Conservation (phyloP, 2,888 invertebrate genomes). For the Drosophila paramelanica region DNA sequence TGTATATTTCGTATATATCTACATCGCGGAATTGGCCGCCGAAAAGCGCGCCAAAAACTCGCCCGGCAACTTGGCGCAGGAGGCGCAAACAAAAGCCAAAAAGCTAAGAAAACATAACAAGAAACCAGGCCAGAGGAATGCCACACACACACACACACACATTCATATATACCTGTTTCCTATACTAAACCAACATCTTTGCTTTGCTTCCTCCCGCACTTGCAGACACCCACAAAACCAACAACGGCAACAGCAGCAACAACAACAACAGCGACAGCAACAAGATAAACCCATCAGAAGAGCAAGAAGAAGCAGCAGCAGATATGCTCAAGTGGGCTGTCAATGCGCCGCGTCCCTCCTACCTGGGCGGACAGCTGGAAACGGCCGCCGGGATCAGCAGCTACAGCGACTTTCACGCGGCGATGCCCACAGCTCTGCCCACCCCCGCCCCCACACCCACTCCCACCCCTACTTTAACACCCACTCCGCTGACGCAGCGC, state of each 20-base stretch:
- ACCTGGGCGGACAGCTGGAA: constrained; percentile 54
- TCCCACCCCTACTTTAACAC: constrained; percentile 12
- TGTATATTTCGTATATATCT: neutral
- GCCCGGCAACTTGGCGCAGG: constrained; percentile 53
- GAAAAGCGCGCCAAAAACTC: constrained; percentile 75
- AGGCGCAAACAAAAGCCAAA: constrained; percentile 48
- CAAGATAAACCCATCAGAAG: too few relatives aligned
- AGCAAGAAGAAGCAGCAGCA: neutral
- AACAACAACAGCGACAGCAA: neutral
- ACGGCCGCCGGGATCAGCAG: constrained; percentile 7
- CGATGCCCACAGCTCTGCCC: neutral
- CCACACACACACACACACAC: constrained; percentile 15
- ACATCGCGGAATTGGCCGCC: constrained; percentile 29
- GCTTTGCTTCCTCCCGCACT: constrained; percentile 32
- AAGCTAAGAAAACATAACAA: constrained; percentile 32
- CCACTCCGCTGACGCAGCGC: constrained; percentile 3
- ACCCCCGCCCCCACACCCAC: neutral
- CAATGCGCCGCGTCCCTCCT: constrained; percentile 81
- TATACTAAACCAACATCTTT: constrained; percentile 40
- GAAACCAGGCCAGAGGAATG: constrained; percentile 26
- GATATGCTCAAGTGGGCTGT: constrained; percentile 84
- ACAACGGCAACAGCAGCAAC: constrained; percentile 7
- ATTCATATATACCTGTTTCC: neutral
- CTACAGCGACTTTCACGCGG: constrained; percentile 30
- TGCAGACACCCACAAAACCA: constrained; percentile 48